A percentile compares a stretch with the other conserved stretches of the same genome.
phyloP scores from a whole-genome alignment of 2,797 vertebrate genomes.

The Presbytis comata region DNA sequence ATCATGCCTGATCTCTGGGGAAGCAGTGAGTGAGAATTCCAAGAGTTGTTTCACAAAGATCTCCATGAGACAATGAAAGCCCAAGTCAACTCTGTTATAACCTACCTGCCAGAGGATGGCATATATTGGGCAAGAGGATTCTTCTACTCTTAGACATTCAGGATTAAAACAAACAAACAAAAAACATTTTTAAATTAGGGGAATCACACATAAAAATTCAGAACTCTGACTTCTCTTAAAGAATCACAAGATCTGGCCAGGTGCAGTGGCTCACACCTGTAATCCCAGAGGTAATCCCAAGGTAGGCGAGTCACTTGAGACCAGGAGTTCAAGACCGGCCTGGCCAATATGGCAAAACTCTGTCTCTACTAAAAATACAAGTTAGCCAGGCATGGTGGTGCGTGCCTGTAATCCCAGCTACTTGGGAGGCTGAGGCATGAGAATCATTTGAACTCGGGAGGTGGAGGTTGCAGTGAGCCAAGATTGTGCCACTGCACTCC shows the following conservation, averaged over 20 bases:
- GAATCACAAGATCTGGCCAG: neutral
- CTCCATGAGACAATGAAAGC: neutral
- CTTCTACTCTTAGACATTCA: neutral
- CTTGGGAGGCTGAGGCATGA: neutral
- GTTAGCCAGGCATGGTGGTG: neutral
- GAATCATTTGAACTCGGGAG: neutral
- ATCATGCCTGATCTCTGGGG: neutral
- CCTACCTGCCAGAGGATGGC: neutral
- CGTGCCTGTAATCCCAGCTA: neutral
- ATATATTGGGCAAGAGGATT: neutral
- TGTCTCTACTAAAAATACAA: neutral
- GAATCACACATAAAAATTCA: neutral
- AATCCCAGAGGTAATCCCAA: neutral
- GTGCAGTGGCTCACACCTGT: too few species aligned
- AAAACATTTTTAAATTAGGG: neutral
- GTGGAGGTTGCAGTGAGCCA: neutral
- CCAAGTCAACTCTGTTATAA: neutral
- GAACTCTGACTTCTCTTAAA: conserved; percentile 7
- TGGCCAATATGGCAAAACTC: neutral
- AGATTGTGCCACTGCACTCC: neutral
- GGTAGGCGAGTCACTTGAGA: neutral
- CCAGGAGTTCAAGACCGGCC: neutral
- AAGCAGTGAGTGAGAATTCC: neutral
- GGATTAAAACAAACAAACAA: neutral
- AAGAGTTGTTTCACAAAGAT: conserved; percentile 2